A percentile compares a stretch with the other conserved stretches of the same genome.
phyloP scores from a whole-genome alignment of 2,888 invertebrate genomes.

The Hydropsyche betteni region DNA sequence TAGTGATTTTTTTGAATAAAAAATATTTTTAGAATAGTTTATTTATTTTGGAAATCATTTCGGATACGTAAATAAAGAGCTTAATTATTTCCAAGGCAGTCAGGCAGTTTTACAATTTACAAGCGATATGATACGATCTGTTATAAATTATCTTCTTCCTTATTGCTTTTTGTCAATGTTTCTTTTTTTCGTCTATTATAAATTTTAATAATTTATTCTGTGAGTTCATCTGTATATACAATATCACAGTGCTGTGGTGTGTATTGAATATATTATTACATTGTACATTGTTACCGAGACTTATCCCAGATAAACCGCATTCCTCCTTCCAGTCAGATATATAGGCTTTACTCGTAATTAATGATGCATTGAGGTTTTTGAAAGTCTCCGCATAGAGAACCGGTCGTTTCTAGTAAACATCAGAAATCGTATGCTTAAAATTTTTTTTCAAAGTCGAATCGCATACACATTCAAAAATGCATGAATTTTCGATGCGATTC shows the following conservation, averaged over 20 bases:
- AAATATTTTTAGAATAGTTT: no score
- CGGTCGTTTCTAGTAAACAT: background rate
- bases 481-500: no score
- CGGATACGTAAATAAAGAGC: background rate
- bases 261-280: background rate
- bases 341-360: slow-evolving; percentile 1
- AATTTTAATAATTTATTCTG: background rate
- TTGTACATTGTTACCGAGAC: slow-evolving; percentile 2
- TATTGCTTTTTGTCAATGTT: slow-evolving; percentile 5
- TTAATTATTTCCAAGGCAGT: slow-evolving; percentile 19
- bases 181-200: background rate
- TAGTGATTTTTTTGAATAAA: no score
- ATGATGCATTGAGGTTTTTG: slow-evolving; percentile 4
- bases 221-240: background rate
- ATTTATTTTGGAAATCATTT: no score
- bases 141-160: slow-evolving; percentile 15
- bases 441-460: background rate
- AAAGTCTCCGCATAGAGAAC: background rate
- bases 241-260: no score
- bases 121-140: slow-evolving; percentile 7
- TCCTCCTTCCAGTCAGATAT: background rate
- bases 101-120: slow-evolving; percentile 1
- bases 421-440: background rate
- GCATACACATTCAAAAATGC: background rate
- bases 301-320: slow-evolving; percentile 25